These are phyloP conservation scores for Unio pictorum DNA, from an alignment of 2,888 invertebrate species.

Conservation along the genomic window DNA sequence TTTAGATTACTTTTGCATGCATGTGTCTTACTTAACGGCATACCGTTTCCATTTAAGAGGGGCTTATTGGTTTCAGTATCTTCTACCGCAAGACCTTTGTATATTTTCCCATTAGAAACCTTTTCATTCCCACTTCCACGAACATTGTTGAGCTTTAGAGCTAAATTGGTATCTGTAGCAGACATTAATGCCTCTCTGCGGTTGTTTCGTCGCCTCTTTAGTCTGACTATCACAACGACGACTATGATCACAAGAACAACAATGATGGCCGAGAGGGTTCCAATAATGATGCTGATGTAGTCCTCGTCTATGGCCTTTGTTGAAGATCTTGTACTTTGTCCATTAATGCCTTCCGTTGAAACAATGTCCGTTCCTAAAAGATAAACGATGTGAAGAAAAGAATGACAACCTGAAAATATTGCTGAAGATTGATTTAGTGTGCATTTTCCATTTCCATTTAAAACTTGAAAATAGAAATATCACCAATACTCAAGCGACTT, in stretches of 20 bases:
- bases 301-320: slow-evolving; percentile 45
- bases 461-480: no score
- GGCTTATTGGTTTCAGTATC: slow-evolving; percentile 66
- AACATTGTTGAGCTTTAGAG: slow-evolving; percentile 79
- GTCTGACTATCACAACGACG: slow-evolving; percentile 78
- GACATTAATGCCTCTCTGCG: slow-evolving; percentile 60
- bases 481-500: no score
- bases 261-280: slow-evolving; percentile 78
- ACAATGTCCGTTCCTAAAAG: no score
- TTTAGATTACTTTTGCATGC: no score
- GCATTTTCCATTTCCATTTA: no score
- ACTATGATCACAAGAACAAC: slow-evolving; percentile 80
- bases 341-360: no score
- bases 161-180: slow-evolving; percentile 71
- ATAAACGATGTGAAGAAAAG: no score
- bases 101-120: slow-evolving; percentile 71
- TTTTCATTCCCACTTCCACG: slow-evolving; percentile 62
- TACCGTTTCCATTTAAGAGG: slow-evolving; percentile 13
- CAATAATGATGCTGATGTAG: slow-evolving; percentile 63
- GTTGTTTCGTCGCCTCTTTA: slow-evolving; percentile 59
- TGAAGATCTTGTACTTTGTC: no score
- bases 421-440: no score
- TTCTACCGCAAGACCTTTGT: slow-evolving; percentile 70
- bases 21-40: no score
- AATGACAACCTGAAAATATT: no score